phyloP scores from a whole-genome alignment of 1,140 invertebrate species.

The Trigoniulus corallinus region DNA sequence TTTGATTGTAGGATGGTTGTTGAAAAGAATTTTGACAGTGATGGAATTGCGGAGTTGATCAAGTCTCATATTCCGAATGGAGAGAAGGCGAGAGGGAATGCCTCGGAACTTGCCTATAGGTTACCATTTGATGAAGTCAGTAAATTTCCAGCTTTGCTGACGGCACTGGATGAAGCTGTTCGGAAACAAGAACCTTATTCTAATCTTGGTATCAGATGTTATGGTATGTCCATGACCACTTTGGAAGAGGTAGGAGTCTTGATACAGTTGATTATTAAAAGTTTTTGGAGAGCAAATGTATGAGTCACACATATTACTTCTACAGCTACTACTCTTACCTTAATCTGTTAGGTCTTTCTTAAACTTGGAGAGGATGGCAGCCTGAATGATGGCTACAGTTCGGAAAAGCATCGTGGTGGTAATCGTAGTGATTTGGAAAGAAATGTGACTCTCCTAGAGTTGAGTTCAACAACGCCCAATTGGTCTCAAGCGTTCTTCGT shows the following conservation, averaged over 20 bases:
- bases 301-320: background rate
- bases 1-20: constrained; percentile 30
- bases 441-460: too few relatives aligned
- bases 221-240: constrained; percentile 84
- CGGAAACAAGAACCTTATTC: constrained; percentile 41
- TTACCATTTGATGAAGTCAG: constrained; percentile 53
- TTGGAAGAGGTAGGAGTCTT: constrained; percentile 85
- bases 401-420: too few relatives aligned
- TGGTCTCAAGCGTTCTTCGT: constrained; percentile 4
- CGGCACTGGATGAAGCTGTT: constrained; percentile 42
- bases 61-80: constrained; percentile 45
- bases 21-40: constrained; percentile 36
- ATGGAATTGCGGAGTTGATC: constrained; percentile 41
- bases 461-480: background rate
- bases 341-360: too few relatives aligned
- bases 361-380: constrained; percentile 47
- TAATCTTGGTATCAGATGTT: constrained; percentile 57
- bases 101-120: constrained; percentile 54
- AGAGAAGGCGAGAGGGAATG: constrained; percentile 49
- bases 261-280: constrained; percentile 4
- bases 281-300: background rate
- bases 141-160: constrained; percentile 52
- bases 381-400: too few relatives aligned
- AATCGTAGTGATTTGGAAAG: too few relatives aligned
- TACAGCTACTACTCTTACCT: too few relatives aligned